Evolutionary conservation across 2,888 invertebrate genomes (phyloP), one percentile per base, ranked within the genome.

Genomic region (Meteorus cinctellus): DNA sequence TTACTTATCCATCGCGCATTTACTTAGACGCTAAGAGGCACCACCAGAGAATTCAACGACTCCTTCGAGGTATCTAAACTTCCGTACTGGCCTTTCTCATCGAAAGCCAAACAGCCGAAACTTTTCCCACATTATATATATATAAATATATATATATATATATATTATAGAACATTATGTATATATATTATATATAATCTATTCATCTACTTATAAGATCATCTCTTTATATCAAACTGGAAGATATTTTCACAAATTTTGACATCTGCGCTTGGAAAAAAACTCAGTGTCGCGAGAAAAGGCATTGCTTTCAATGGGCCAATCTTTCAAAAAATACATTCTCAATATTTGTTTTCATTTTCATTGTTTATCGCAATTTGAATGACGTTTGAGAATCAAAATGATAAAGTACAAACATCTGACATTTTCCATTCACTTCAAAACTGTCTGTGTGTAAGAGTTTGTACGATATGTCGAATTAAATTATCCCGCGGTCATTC

Each of bases 1-100:
- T 86, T 81, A 85, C 81, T 85, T 86, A 86, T 86, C 86, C 86
- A 86, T 84, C 81, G 81, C 69, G 81, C 85, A 82, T 86, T 86
- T 86, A 86, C 86, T 86, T 84, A 84, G 81, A 79, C 70, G 34
- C 70, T 70, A 70, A 70, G 74, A 77, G 51, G 63, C 60, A 75
- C 76, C 79, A 72, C 76, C 48, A 55, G 55, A 55, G 75, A 81
- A 80, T 83, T 79, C 80, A 82, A 81, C 77, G 75, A 75, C 81
- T 82, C 80, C 81, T 80, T 74, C 78, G 81, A 82, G 83, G 79
- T 79, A 78, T 41, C 69, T 69, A 31, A 48, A 69, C 59, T 59
- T 60, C 59, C 59, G 27, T 41, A 36, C 34, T 60, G 24, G 16
- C 55, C 41, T 60, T 41, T 70, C 59, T 59, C 27, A 19, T 41